A percentile compares a stretch with the other conserved stretches of the same genome.
These are phyloP conservation scores for Candoia aspera DNA, from an alignment of 2,113 vertebrate species.

Conservation along the genomic window DNA sequence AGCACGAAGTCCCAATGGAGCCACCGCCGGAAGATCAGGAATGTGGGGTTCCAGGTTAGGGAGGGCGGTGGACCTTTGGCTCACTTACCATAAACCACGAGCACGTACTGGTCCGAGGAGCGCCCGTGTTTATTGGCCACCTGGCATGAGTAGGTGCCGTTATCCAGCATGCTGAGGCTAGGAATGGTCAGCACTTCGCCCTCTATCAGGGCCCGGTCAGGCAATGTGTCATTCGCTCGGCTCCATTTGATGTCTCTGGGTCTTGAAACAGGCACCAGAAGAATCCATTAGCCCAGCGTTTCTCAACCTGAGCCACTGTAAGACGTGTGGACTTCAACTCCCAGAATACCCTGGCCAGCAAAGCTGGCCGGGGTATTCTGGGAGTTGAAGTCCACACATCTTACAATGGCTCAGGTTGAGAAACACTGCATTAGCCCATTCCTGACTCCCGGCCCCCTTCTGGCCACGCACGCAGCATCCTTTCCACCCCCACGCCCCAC, in stretches of 20 bases:
- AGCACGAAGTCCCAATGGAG: neutral
- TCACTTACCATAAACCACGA: conserved; percentile 88
- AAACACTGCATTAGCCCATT: neutral
- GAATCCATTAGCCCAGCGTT: neutral
- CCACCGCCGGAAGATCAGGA: neutral
- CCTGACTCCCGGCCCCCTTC: neutral
- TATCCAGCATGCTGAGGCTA: conserved; percentile 84
- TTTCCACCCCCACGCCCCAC: neutral
- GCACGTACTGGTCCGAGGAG: conserved; percentile 86
- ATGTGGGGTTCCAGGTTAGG: neutral
- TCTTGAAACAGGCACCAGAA: conserved; percentile 57
- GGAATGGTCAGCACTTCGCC: conserved; percentile 83
- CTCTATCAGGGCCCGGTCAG: conserved; percentile 81
- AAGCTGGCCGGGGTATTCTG: no score
- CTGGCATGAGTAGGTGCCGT: conserved; percentile 90
- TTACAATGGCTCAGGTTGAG: no score
- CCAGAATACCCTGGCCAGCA: no score
- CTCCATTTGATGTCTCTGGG: conserved; percentile 86
- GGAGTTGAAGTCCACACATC: no score
- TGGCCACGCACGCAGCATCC: neutral
- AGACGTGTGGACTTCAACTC: no score
- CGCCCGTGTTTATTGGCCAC: conserved; percentile 89
- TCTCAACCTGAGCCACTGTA: no score
- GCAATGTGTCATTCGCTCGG: conserved; percentile 86
- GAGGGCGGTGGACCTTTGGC: neutral